A percentile compares a stretch with the other conserved stretches of the same genome.
Conservation (phyloP, 2,888 invertebrate species). For the Nephrotoma flavescens region DNA sequence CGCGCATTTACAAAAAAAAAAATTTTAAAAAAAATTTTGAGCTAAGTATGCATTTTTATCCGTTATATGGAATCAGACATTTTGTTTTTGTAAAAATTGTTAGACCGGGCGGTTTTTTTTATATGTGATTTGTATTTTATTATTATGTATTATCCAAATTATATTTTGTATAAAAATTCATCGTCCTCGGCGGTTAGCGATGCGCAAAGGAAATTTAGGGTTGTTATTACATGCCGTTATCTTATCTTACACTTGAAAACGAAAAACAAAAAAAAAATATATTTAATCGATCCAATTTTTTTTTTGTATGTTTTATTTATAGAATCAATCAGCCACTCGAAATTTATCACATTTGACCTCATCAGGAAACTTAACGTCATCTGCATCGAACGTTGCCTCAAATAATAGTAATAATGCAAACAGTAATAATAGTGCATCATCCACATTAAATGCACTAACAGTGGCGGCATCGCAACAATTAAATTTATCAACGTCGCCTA, state of each 20-base stretch:
- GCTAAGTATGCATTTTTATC: neutral
- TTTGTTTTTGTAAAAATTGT: neutral
- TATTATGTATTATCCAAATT: slow-evolving; percentile 1
- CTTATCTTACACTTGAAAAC: neutral
- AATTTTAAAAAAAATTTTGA: neutral
- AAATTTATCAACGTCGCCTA: neutral
- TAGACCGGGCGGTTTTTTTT: neutral
- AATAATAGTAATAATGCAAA: neutral
- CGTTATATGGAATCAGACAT: neutral
- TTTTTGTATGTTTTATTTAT: slow-evolving; percentile 10
- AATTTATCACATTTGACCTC: slow-evolving; percentile 13
- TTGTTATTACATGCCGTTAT: neutral
- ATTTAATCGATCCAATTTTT: neutral
- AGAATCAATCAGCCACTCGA: slow-evolving; percentile 16
- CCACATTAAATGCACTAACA: slow-evolving; percentile 2
- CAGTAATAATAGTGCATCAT: slow-evolving; percentile 1
- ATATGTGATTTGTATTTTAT: neutral
- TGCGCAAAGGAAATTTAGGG: neutral
- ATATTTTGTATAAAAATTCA: neutral
- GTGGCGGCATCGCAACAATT: neutral
- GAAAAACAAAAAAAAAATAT: neutral
- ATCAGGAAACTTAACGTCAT: slow-evolving; percentile 8
- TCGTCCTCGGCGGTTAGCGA: neutral
- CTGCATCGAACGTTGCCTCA: slow-evolving; percentile 7
- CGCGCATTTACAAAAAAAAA: neutral